phyloP scores from a whole-genome alignment of 2,888 invertebrate species.

The Eupithecia inturbata region DNA sequence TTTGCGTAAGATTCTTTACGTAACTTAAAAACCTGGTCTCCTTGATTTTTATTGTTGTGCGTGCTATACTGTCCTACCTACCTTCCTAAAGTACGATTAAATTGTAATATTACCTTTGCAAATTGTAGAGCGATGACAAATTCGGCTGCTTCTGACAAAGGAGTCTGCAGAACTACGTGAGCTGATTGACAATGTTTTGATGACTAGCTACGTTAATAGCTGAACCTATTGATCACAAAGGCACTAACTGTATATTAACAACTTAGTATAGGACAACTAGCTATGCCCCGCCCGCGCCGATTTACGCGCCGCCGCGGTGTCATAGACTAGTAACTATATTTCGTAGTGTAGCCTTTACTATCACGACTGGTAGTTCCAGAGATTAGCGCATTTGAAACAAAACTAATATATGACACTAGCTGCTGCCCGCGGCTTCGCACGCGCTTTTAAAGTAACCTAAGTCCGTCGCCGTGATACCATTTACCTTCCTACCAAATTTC shows the following conservation, averaged over 20 bases:
- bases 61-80: neutral
- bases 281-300: neutral
- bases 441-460: too few relatives aligned
- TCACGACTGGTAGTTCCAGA: neutral
- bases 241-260: neutral
- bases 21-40: constrained; percentile 17
- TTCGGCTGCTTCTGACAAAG: constrained; percentile 17
- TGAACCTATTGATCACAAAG: neutral
- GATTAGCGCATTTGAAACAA: too few relatives aligned
- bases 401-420: too few relatives aligned
- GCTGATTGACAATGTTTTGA: constrained; percentile 18
- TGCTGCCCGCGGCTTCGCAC: too few relatives aligned
- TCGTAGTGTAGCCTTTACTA: neutral
- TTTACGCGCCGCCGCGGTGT: too few relatives aligned
- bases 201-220: neutral
- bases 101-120: neutral
- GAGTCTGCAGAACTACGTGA: constrained; percentile 21
- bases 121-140: neutral
- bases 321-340: too few relatives aligned
- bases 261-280: neutral
- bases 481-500: too few relatives aligned
- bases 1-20: neutral
- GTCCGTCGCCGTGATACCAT: too few relatives aligned
- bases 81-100: neutral
- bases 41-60: constrained; percentile 15